Conservation (phyloP, 2,888 invertebrate species). For the Athrips mouffetella region DNA sequence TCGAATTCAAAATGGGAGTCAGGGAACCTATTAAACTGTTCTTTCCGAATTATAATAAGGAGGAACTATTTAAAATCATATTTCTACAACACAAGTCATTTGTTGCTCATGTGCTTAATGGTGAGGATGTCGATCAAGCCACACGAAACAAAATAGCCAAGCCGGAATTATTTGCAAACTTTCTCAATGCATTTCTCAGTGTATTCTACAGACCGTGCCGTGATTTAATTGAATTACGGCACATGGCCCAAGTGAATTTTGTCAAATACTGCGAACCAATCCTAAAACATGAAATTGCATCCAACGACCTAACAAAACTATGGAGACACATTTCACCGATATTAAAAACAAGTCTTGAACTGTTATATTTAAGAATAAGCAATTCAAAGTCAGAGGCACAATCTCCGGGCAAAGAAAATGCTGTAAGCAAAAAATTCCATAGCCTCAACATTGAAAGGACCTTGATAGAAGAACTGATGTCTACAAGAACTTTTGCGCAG, state of each 20-base stretch:
- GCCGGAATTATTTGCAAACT: conserved; percentile 84
- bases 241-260: conserved; percentile 88
- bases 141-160: conserved; percentile 51
- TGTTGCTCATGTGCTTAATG: conserved; percentile 46
- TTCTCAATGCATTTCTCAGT: conserved; percentile 88
- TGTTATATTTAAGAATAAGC: conserved; percentile 85
- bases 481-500: conserved; percentile 78
- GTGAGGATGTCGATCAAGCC: conserved; percentile 42
- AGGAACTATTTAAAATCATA: conserved; percentile 78
- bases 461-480: conserved; percentile 63
- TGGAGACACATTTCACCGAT: conserved; percentile 90
- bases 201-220: conserved; percentile 91
- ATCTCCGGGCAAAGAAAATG: conserved; percentile 60
- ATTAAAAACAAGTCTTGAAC: conserved; percentile 85
- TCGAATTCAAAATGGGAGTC: conserved; percentile 82
- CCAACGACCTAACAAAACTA: conserved; percentile 82
- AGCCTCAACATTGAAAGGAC: conserved; percentile 52
- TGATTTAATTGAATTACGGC: conserved; percentile 88
- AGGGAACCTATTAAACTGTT: conserved; percentile 84
- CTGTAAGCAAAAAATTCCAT: conserved; percentile 26
- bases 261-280: conserved; percentile 89
- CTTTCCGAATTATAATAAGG: conserved; percentile 89
- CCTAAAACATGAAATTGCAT: conserved; percentile 79
- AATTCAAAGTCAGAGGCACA: conserved; percentile 37
- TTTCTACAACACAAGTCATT: conserved; percentile 56